These are phyloP conservation scores for Reinhardtius hippoglossoides DNA, from an alignment of 2,113 vertebrate genomes.

Conservation along the genomic window DNA sequence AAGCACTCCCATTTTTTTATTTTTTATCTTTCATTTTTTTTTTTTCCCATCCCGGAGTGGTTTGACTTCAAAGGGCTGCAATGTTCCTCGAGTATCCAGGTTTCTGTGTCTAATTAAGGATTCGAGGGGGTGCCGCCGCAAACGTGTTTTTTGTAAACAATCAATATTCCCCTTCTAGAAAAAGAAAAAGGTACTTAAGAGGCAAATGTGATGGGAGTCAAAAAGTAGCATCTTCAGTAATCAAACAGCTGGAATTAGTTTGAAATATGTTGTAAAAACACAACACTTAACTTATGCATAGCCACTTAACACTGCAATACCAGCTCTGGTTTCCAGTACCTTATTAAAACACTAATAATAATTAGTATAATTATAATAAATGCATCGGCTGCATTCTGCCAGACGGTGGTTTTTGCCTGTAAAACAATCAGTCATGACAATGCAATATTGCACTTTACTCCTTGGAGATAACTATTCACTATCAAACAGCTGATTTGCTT, in stretches of 20 bases:
- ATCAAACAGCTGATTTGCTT: constrained; percentile 28
- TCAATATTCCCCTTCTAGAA: constrained; percentile 65
- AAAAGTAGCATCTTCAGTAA: constrained; percentile 44
- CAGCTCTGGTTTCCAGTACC: constrained; percentile 13
- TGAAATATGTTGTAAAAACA: constrained; percentile 31
- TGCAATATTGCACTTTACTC: constrained; percentile 5
- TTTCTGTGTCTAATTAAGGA: constrained; percentile 78
- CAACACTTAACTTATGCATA: constrained; percentile 33
- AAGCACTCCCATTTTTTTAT: constrained; percentile 50
- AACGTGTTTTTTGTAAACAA: constrained; percentile 67
- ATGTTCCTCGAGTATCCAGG: constrained; percentile 75
- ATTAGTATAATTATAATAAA: not conserved
- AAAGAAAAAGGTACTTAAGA: constrained; percentile 59
- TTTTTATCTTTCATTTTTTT: constrained; percentile 60
- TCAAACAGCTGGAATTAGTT: constrained; percentile 37
- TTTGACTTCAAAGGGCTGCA: constrained; percentile 74
- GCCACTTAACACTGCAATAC: constrained; percentile 19
- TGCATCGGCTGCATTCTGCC: not conserved
- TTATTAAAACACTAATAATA: constrained; percentile 13
- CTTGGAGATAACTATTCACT: not conserved
- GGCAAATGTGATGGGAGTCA: constrained; percentile 33
- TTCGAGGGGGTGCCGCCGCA: constrained; percentile 58
- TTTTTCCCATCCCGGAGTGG: constrained; percentile 47
- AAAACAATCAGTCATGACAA: constrained; percentile 24
- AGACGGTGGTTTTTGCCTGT: constrained; percentile 6